Conservation (phyloP, 2,113 vertebrate genomes). For the Pseudolaguvia tuberculata region DNA sequence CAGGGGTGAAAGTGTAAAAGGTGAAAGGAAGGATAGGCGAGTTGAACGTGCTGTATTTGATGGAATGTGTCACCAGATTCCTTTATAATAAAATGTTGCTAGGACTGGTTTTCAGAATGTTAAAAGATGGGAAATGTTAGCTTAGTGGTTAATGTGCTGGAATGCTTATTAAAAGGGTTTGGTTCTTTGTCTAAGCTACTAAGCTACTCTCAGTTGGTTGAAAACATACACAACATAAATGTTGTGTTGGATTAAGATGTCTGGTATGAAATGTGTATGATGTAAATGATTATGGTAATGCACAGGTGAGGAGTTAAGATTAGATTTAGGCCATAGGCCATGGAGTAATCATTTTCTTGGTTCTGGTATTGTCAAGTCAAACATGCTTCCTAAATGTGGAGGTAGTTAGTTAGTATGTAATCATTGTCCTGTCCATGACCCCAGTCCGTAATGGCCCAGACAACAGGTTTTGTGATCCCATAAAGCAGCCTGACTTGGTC, state of each 20-base stretch:
- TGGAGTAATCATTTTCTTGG: conserved; percentile 7
- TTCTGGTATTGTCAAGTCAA: conserved; percentile 29
- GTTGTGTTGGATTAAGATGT: no score
- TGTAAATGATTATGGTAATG: conserved; percentile 1
- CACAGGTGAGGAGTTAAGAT: conserved; percentile 9
- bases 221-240: no score
- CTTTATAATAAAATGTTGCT: background rate
- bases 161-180: no score
- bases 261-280: background rate
- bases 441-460: conserved; percentile 28
- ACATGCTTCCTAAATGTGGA: conserved; percentile 35
- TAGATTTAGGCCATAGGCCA: background rate
- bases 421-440: conserved; percentile 51
- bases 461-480: conserved; percentile 38
- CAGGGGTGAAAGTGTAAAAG: conserved; percentile 31
- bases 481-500: conserved; percentile 29
- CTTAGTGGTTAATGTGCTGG: no score
- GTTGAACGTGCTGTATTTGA: conserved; percentile 4
- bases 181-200: no score
- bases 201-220: no score
- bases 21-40: conserved; percentile 43
- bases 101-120: background rate
- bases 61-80: conserved; percentile 18
- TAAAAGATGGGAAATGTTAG: background rate
- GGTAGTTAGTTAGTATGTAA: conserved; percentile 33